Percentiles rank a stretch among this genome's conserved stretches.
Conservation (phyloP, 1,140 invertebrate genomes). For the Dolichoris vasculosae region DNA sequence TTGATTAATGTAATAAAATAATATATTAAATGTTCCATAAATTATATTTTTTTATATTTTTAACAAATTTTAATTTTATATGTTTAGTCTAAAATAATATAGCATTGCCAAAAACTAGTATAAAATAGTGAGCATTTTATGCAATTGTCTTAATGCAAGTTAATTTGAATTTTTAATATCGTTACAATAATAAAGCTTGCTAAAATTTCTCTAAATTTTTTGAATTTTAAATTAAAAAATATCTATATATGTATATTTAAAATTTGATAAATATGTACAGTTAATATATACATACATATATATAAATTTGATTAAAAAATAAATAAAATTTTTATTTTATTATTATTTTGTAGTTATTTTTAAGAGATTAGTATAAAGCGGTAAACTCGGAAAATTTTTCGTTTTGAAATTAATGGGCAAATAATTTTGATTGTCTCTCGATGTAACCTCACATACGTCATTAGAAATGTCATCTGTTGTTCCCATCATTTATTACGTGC, state of each 20-base stretch:
- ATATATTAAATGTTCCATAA: not conserved
- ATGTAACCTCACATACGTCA: slow-evolving; percentile 47
- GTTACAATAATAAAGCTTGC: slow-evolving; percentile 35
- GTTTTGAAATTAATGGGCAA: slow-evolving; percentile 34
- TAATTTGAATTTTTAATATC: slow-evolving; percentile 25
- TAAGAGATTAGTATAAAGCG: not conserved
- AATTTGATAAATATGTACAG: not conserved
- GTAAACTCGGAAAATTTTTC: slow-evolving; percentile 46
- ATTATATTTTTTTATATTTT: not conserved
- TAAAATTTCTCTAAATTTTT: slow-evolving; percentile 24
- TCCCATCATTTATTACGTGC: slow-evolving; percentile 42
- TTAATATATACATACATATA: not conserved
- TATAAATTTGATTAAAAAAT: not conserved
- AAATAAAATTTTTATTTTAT: not conserved
- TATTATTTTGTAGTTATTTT: not conserved
- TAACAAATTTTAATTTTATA: not conserved
- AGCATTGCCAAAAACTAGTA: slow-evolving; percentile 5
- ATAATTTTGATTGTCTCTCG: slow-evolving; percentile 42
- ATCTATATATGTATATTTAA: not conserved
- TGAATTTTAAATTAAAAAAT: not conserved
- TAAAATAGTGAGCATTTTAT: slow-evolving; percentile 4
- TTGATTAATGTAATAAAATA: not conserved
- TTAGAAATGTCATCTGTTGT: slow-evolving; percentile 44
- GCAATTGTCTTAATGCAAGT: not conserved
- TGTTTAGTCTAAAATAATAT: slow-evolving; percentile 25